Percentiles rank a stretch among this genome's conserved stretches.
These are phyloP conservation scores for Drosophila ambigua DNA, from an alignment of 1,140 invertebrate genomes.

Conservation along the genomic window DNA sequence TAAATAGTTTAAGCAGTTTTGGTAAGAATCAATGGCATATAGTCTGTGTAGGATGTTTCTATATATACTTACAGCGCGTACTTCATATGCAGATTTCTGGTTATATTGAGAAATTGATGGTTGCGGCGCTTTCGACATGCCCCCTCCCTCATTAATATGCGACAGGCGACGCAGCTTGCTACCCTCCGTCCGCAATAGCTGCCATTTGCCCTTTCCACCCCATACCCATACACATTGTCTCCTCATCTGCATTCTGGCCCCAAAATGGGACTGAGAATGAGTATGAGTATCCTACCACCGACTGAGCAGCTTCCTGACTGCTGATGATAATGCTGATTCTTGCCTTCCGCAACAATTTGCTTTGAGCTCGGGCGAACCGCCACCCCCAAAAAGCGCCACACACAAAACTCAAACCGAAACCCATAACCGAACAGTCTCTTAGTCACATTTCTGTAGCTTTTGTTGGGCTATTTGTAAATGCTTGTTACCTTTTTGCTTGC, in stretches of 20 bases:
- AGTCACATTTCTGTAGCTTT: conserved; percentile 26
- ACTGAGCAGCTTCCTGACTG: conserved; percentile 61
- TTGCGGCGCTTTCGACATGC: conserved; percentile 51
- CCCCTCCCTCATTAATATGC: conserved; percentile 74
- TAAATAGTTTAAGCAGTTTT: conserved; percentile 56
- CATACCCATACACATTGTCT: conserved; percentile 27
- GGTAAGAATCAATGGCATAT: conserved; percentile 48
- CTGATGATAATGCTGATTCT: conserved; percentile 81
- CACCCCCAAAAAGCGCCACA: conserved; percentile 5
- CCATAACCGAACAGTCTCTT: conserved; percentile 8
- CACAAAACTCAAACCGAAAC: conserved; percentile 9
- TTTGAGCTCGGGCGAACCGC: conserved; percentile 57
- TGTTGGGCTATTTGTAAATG: conserved; percentile 58
- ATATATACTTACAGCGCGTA: conserved; percentile 1
- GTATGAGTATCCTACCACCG: conserved; percentile 71
- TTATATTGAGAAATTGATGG: conserved; percentile 80
- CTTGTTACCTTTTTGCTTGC: conserved; percentile 39
- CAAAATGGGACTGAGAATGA: conserved; percentile 50
- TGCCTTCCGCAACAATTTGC: conserved; percentile 81
- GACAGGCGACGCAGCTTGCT: conserved; percentile 63
- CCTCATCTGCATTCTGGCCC: conserved; percentile 58
- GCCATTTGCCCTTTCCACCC: too few species aligned
- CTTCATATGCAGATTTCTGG: conserved; percentile 66
- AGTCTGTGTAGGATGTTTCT: too few species aligned
- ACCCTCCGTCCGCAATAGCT: neutral